Evolutionary conservation across 2,888 invertebrate genomes (phyloP), one percentile per base, ranked within the genome.

Genomic region (Aspidapion aeneum): DNA sequence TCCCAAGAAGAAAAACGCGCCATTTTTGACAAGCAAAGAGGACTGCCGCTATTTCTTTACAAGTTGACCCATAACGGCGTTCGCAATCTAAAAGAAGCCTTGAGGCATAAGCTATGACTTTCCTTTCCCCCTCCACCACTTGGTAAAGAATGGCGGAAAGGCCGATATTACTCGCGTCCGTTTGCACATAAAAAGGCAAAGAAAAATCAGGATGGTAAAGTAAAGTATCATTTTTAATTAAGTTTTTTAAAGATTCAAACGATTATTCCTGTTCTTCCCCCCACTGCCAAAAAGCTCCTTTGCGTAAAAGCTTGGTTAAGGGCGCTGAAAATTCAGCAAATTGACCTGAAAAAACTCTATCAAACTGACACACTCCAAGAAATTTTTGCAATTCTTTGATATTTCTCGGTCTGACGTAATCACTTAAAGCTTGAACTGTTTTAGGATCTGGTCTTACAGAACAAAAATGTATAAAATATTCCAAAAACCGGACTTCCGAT

Each of bases 371-470:
- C 2, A 67, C 18, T 1, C 68, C 66, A 16, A 68, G 57, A 60
- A 68, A 67, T 21, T 55, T 55, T 54, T 63, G 61, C 20, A 68
- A 21, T 52, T 68, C 56, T 49, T 64, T 66, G 49, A 57, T 61
- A 48, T 61, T 68, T 57, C 54, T n/a, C 60, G 35, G 35, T 35
- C 12, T 35, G 3, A 35, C 35, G 12, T 35, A 35, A 35, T 35
- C 35, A 7, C 12, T 48, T 7, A 72, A 67, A 1, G 66, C 64
- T 1, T 60, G 19, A 1, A 68, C 58, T 49, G 70, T 69, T 1
- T 62, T 57, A 0, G 68, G 66, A 48, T 73, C 69, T 0, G 68
- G 65, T 5, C 18, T 22, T 1, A 72, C 66, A 1, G 71, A 71
- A 5, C 65, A 55, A 1, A 56, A 2, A 0, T 62, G 61, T 0